Evolutionary conservation across 2,888 invertebrate genomes (phyloP), one percentile per base, ranked within the genome.

Genomic region (Cinara cedri): DNA sequence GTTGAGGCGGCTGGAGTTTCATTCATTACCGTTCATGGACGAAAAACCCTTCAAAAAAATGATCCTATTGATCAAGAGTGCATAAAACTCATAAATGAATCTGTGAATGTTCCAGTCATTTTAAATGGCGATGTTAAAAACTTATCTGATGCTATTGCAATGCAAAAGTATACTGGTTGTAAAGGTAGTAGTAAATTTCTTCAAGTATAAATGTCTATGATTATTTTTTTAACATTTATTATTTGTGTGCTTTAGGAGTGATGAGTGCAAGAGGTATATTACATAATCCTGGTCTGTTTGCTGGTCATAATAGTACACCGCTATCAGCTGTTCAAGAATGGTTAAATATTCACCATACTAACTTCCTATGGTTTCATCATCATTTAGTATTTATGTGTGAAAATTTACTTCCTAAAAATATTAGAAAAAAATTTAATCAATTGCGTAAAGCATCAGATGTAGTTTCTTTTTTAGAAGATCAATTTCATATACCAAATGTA

Each of bases 301-400:
- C 91, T 83, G 96, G 95, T 1, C 86, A 87, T 81, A 85, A 87
- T 3, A 86, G 84, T 70, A 96, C 97, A 11, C 92, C 96, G 0
- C 75, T 90, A 0, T 87, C 89, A 68, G 97, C 96, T 87, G 87
- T 98, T 1, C 90, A 91, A 85, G 89, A 93, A 78, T 98, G 97
- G 97, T 85, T 93, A 81, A 87, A 90, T 65, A 81, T 81, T 24
- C 46, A 66, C 14, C 81, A 81, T 21, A 60, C 66, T 10, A 87
- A 85, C 72, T 97, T 94, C 86, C 91, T 93, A 83, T 91, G 91
- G 84, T 96, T 98, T 84, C 98, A 98, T 87, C 97, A 98, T 85
- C 98, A 98, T 87, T 89, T 98, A 82, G 94, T 96, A 72, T 97
- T 96, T 85, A 98, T 98, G 98, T 88, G 96, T 84, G 95, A 96